A percentile compares a stretch with the other conserved stretches of the same genome.
Conservation (phyloP, 2,113 vertebrate species). For the Mirza zaza region DNA sequence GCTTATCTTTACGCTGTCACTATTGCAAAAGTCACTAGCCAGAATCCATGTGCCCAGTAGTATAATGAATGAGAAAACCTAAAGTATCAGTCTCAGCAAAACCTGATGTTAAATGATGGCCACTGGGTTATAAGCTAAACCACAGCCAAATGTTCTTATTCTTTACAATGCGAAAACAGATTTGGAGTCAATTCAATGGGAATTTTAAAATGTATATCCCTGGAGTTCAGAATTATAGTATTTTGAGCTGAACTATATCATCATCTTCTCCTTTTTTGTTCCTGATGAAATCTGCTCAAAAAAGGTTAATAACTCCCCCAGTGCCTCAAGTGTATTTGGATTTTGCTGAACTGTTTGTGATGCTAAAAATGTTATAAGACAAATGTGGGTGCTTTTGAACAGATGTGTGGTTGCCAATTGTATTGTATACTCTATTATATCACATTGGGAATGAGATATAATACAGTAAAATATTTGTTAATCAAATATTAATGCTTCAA, state of each 20-base stretch:
- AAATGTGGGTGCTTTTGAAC: background rate
- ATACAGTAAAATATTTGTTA: background rate
- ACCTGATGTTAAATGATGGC: background rate
- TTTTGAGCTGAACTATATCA: background rate
- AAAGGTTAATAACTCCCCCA: background rate
- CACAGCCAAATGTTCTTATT: background rate
- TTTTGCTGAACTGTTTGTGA: constrained; percentile 33
- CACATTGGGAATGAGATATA: background rate
- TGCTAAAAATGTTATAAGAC: background rate
- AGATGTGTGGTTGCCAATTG: background rate
- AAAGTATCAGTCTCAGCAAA: background rate
- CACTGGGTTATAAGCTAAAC: background rate
- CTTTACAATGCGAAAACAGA: background rate
- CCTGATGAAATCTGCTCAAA: background rate
- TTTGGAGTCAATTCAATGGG: background rate
- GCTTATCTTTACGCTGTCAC: background rate
- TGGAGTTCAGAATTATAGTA: background rate
- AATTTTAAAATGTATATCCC: background rate
- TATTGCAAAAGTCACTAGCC: background rate
- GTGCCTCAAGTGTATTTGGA: background rate
- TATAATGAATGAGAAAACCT: constrained; percentile 19
- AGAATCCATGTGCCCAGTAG: background rate
- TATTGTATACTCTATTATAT: background rate
- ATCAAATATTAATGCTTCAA: background rate
- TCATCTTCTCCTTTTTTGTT: background rate